These are phyloP conservation scores for Struthidea cinerea DNA, from an alignment of 2,113 vertebrate species.

Conservation along the genomic window DNA sequence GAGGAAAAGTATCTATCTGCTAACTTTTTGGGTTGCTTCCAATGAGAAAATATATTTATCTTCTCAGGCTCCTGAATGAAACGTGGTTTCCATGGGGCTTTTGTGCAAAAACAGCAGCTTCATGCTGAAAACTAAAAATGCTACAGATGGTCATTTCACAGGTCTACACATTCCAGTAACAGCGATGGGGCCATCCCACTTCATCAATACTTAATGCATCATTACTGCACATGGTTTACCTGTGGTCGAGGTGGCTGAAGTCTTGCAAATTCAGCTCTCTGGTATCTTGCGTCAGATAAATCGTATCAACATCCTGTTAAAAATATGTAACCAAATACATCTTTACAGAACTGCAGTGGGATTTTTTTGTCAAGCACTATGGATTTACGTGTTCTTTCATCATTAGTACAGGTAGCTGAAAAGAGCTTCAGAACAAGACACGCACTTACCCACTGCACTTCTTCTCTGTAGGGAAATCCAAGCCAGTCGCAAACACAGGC, in stretches of 20 bases:
- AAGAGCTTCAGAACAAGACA: background rate
- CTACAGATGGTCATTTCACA: background rate
- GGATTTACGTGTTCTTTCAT: background rate
- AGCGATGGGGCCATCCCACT: background rate
- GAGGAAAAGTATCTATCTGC: background rate
- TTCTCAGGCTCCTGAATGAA: background rate
- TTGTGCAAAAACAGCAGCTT: background rate
- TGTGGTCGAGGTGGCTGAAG: slow-evolving; percentile 96
- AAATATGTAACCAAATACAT: background rate
- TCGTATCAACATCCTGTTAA: slow-evolving; percentile 92
- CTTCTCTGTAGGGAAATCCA: slow-evolving; percentile 89
- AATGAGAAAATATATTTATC: background rate
- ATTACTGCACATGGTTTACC: slow-evolving; percentile 67
- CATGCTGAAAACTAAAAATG: background rate
- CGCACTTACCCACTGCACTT: slow-evolving; percentile 94
- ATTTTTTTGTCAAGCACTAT: background rate
- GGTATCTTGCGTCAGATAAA: slow-evolving; percentile 96
- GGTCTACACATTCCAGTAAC: background rate
- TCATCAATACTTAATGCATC: background rate
- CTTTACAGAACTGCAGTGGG: background rate
- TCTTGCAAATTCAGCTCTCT: slow-evolving; percentile 93
- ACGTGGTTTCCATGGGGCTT: background rate
- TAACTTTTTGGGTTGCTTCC: slow-evolving; percentile 11
- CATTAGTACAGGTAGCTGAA: background rate
- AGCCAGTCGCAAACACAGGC: slow-evolving; percentile 96